Evolutionary conservation across 92 coral and sea anemone genomes (phyloP), one percentile per base, ranked within the genome.

Genomic region (Porites divaricata): DNA sequence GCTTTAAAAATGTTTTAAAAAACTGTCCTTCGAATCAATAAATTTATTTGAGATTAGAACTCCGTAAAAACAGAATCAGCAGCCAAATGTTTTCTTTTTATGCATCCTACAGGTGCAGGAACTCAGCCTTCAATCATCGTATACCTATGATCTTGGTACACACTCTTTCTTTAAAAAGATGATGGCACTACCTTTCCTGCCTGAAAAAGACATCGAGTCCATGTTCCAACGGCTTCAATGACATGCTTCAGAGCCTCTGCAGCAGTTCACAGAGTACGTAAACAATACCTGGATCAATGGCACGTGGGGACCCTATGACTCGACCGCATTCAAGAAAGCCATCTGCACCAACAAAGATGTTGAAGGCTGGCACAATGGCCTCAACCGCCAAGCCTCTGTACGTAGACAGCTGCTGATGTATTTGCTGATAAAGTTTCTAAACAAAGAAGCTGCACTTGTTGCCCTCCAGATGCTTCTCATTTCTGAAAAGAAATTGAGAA

Each of bases 101-200:
- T 71, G 57, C 75, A 17, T 71, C 15, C 70, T 20, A 66, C 70
- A 66, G 70, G 70, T 66, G 70, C 70, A 66, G 26, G 70, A 21
- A 66, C 70, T 66, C 70, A 45, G 70, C 70, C 70, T 66, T 66
- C 70, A 66, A 66, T 66, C 70, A 66, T 66, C 70, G 48, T 66
- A 66, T 66, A 66, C 41, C 26, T 45, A 66, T 71, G 75, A 71
- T 25, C 75, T 10, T 71, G 75, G 75, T 15, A 11, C 57, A 9
- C 26, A 71, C 75, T 41, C 51, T 15, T 48, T 25, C 54, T 11
- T 71, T 50, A 3, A 50, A 71, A 71, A 71, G 75, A 71, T 71
- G 75, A 71, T 71, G 75, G 75, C 75, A 10, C 75, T 25, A 20
- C 75, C 75, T 71, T 71, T 50, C 75, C 75, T 71, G 52, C 75